Percentiles rank a stretch among this genome's conserved stretches.
Conservation (phyloP, 1,140 invertebrate species). For the Drosophila persimilis region DNA sequence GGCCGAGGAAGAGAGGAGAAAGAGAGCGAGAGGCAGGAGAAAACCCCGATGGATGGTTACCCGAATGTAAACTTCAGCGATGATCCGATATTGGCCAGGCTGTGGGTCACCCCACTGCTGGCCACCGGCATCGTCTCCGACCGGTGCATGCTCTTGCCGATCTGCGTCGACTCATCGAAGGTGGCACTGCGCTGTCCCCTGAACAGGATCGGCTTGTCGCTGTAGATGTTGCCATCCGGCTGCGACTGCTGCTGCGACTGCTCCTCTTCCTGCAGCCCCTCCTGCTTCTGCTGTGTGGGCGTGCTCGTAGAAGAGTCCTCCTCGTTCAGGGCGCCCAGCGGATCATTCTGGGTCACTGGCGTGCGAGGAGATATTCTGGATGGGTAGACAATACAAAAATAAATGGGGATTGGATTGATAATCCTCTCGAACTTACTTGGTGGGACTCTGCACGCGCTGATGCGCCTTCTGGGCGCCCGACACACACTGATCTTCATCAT, state of each 20-base stretch:
- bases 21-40: neutral
- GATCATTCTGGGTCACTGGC: constrained; percentile 95
- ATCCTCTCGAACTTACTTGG: constrained; percentile 73
- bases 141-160: constrained; percentile 86
- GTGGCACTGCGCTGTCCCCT: constrained; percentile 84
- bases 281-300: constrained; percentile 35
- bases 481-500: constrained; percentile 48
- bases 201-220: constrained; percentile 85
- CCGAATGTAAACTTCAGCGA: constrained; percentile 92
- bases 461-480: constrained; percentile 38
- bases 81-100: constrained; percentile 89
- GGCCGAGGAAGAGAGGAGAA: neutral
- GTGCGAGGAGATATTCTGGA: constrained; percentile 88
- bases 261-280: constrained; percentile 8
- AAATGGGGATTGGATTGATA: neutral
- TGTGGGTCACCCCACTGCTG: constrained; percentile 87
- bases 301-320: constrained; percentile 59
- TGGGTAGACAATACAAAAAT: neutral
- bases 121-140: constrained; percentile 92
- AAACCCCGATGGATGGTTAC: constrained; percentile 83
- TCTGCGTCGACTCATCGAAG: constrained; percentile 85
- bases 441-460: constrained; percentile 77
- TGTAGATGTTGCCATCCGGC: constrained; percentile 72
- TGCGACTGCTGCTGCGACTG: constrained; percentile 20
- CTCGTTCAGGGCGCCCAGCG: constrained; percentile 91